These are phyloP conservation scores for Drosophila erecta DNA, from an alignment of 1,140 invertebrate species.

Conservation along the genomic window DNA sequence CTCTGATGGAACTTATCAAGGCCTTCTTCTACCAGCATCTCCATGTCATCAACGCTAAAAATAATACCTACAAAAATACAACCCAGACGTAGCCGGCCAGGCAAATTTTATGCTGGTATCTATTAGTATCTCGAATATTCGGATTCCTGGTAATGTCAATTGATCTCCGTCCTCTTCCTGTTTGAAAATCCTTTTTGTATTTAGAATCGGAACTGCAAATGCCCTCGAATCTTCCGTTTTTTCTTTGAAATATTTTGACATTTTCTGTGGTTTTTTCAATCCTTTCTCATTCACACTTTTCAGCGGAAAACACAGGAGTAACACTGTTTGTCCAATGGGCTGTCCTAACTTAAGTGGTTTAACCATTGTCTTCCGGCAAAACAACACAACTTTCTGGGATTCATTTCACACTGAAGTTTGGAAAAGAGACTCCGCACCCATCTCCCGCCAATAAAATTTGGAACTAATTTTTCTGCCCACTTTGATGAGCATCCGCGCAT, in stretches of 20 bases:
- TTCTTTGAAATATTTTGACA: conserved; percentile 67
- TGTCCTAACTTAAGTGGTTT: conserved; percentile 75
- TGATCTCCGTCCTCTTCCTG: conserved; percentile 37
- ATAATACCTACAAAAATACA: conserved; percentile 38
- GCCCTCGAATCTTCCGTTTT: conserved; percentile 64
- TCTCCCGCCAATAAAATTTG: conserved; percentile 76
- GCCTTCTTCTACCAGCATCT: conserved; percentile 52
- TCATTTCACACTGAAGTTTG: conserved; percentile 9
- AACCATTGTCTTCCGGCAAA: conserved; percentile 24
- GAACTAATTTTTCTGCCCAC: conserved; percentile 56
- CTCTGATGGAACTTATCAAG: conserved; percentile 56
- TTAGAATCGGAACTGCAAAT: conserved; percentile 13
- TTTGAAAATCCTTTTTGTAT: conserved; percentile 17
- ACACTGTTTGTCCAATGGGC: conserved; percentile 48
- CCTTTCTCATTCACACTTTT: conserved; percentile 29
- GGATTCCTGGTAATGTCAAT: conserved; percentile 52
- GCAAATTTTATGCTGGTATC: conserved; percentile 57
- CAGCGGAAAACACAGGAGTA: conserved; percentile 16
- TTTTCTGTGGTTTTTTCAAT: conserved; percentile 54
- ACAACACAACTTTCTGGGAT: not conserved
- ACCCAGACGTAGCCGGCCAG: conserved; percentile 49
- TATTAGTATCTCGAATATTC: conserved; percentile 4
- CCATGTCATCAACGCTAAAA: conserved; percentile 3
- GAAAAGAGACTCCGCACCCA: conserved; percentile 18
- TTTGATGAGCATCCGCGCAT: conserved; percentile 58